These are phyloP conservation scores for Melanotaenia nigrans DNA, from an alignment of 2,797 vertebrate species.

Conservation along the genomic window DNA sequence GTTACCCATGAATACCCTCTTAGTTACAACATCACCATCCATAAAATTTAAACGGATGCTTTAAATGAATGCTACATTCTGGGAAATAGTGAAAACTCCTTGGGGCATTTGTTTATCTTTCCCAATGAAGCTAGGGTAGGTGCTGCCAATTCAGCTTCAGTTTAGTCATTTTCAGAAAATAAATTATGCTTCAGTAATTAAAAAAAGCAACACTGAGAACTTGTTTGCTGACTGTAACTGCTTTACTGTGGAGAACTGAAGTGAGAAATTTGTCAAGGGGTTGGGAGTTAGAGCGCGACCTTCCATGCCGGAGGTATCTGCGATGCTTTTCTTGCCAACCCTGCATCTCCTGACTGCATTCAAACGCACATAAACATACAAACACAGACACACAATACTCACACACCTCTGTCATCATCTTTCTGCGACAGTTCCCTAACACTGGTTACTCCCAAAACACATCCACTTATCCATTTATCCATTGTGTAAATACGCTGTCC, in stretches of 20 bases:
- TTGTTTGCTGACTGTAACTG: conserved; percentile 43
- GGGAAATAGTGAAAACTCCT: conserved; percentile 52
- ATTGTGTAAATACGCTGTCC: conserved; percentile 47
- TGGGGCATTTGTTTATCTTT: conserved; percentile 65
- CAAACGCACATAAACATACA: conserved; percentile 1
- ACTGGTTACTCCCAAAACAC: conserved; percentile 51
- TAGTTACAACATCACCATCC: conserved; percentile 69
- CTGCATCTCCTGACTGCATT: neutral
- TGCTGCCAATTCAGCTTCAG: conserved; percentile 44
- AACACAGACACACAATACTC: conserved; percentile 8
- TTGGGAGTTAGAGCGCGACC: conserved; percentile 42
- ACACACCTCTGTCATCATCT: conserved; percentile 30
- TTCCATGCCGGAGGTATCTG: conserved; percentile 44
- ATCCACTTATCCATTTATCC: conserved; percentile 56
- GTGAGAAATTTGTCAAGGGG: conserved; percentile 43
- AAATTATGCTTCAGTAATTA: conserved; percentile 59
- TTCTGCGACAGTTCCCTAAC: conserved; percentile 53
- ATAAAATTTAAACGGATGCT: conserved; percentile 65
- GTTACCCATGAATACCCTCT: conserved; percentile 71
- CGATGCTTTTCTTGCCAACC: conserved; percentile 38
- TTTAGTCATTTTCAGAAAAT: conserved; percentile 55
- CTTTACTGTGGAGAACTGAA: conserved; percentile 50
- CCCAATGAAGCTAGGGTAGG: conserved; percentile 36
- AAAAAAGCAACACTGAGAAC: conserved; percentile 40
- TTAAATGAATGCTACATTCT: conserved; percentile 62